Evolutionary conservation across 2,797 vertebrate genomes (phyloP).

Genomic region (Myotis findleyi): DNA sequence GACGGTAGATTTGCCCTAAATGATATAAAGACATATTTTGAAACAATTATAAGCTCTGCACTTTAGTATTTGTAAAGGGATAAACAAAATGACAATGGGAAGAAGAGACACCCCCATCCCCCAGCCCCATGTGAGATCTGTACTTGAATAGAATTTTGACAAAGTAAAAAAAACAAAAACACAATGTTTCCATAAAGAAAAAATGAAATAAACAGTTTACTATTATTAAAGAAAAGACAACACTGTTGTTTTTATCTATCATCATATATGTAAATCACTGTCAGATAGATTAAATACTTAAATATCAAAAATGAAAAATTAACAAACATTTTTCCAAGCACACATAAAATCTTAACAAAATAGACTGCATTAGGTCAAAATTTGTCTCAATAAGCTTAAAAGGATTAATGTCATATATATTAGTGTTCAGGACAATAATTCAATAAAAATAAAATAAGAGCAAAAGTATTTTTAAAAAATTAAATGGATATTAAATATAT

Average conservation of each 20-base stretch:
- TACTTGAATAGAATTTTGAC: not conserved
- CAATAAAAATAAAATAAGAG: not conserved
- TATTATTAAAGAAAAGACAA: not conserved
- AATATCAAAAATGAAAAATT: not conserved
- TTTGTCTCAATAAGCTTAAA: not conserved
- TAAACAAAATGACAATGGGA: not conserved
- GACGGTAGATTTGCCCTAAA: not conserved
- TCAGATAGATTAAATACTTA: not conserved
- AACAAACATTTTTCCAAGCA: not conserved
- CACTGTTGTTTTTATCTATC: not conserved
- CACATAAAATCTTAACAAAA: not conserved
- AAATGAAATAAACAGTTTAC: not conserved
- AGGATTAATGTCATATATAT: not conserved
- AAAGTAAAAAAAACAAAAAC: not conserved
- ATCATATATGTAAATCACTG: not conserved
- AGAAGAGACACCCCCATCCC: not conserved
- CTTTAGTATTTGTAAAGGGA: not conserved
- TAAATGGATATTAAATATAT: not conserved
- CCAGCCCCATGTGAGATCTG: not conserved
- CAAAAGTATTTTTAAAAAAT: not conserved
- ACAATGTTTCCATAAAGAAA: not conserved
- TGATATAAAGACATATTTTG: not conserved
- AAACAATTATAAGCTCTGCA: not conserved
- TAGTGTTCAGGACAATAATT: not conserved
- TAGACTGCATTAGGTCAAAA: not conserved